Conservation (phyloP, 1,140 invertebrate genomes). For the Centruroides sculpturatus region DNA sequence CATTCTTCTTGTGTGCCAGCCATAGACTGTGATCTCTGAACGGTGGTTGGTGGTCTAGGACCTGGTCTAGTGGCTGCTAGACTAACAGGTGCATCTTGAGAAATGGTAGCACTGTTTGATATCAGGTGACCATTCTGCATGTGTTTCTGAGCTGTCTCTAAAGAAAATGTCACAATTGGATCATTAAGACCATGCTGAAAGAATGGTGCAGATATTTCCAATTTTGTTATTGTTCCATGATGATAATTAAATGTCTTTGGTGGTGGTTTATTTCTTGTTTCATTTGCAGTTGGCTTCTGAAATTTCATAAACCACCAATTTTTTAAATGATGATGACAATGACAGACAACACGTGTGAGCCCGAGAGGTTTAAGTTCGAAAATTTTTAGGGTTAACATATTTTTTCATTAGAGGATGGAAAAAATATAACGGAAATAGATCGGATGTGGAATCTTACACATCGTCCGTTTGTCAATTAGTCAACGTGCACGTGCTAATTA, state of each 20-base stretch:
- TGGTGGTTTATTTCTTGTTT: constrained; percentile 3
- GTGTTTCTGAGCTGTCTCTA: not conserved
- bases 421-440: too few relatives aligned
- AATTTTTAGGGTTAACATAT: too few relatives aligned
- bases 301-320: constrained; percentile 44
- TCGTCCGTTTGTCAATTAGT: too few relatives aligned
- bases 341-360: constrained; percentile 60
- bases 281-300: constrained; percentile 9
- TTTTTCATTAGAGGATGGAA: too few relatives aligned
- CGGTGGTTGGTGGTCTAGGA: too few relatives aligned
- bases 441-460: too few relatives aligned
- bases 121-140: not conserved
- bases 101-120: not conserved
- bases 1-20: too few relatives aligned
- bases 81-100: too few relatives aligned
- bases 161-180: not conserved
- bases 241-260: not conserved
- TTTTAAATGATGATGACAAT: constrained; percentile 47
- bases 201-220: not conserved
- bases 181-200: not conserved
- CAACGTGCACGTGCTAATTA: too few relatives aligned
- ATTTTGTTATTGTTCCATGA: not conserved
- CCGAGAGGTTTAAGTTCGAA: too few relatives aligned
- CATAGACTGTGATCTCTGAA: too few relatives aligned
- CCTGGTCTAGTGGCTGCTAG: too few relatives aligned